Base-by-base conservation (phyloP, 2,888 invertebrate species). In the Aspidapion aeneum region DNA sequence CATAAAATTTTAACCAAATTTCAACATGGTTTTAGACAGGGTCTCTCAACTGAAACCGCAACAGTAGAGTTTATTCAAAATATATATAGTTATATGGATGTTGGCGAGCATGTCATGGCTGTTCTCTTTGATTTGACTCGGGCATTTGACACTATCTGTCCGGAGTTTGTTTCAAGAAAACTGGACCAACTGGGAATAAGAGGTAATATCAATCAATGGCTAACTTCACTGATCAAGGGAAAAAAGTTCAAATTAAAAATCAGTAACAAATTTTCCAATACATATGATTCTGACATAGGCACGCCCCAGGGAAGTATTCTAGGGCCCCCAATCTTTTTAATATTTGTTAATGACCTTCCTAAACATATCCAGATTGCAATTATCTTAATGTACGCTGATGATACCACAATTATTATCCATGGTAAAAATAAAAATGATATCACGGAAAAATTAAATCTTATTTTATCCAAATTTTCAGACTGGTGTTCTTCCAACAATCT, bases 311-410 rank as follows among this genome's bases (percentile, higher is more conserved):
- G 56, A 16, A 56, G 61, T 56, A 18, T 56, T n/a, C 18, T 61
- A 1, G 61, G 61, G 16, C 61, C 61, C n/a, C 48, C 56, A n/a
- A 22, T 61, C 9, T 61, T 61, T 48, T n/a, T 61, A 18, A 19
- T 61, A 12, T 61, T 18, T 61, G 56, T 61, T 9, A 57, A 61
- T 21, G 61, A 61, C 35, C 61, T 61, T 48, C 56, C 61, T 17
- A n/a, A 57, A 3, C 19, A 57, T 21, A 57, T 61, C 1, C 22
- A 12, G 12, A n/a, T n/a, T 17, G 61, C 18, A 18, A 61, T 21
- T 17, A 2, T 61, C 2, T 56, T 61, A 18, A 61, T 58, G 56
- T 61, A 61, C 48, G 61, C 48, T 48, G 61, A 61, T 19, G 61
- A 61, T 20, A 61, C 61, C 20, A 50, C 56, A 21, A 57, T 61